These are phyloP conservation scores for Spea multiplicata DNA, from an alignment of 2,113 vertebrate genomes.

Conservation along the genomic window DNA sequence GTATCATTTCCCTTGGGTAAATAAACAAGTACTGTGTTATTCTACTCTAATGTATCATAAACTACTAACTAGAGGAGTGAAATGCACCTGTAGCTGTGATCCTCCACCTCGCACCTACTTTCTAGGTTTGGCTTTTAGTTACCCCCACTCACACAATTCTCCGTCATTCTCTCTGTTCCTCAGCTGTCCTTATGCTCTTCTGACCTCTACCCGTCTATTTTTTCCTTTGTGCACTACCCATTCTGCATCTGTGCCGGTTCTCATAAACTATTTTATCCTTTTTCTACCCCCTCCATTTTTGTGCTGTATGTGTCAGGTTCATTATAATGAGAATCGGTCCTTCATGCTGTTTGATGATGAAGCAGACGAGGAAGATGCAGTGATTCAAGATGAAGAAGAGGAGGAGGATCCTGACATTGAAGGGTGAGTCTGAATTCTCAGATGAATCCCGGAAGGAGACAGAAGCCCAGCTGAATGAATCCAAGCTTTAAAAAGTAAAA, in stretches of 20 bases:
- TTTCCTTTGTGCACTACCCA: neutral
- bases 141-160: too few species aligned
- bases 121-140: too few species aligned
- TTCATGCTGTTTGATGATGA: constrained; percentile 81
- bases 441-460: neutral
- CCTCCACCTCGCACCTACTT: neutral
- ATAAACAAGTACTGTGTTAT: neutral
- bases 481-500: too few species aligned
- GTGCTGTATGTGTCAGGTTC: constrained; percentile 55
- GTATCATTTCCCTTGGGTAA: neutral
- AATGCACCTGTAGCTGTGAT: neutral
- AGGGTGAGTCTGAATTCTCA: neutral
- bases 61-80: neutral
- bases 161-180: neutral
- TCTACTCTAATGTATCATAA: neutral
- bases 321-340: constrained; percentile 72
- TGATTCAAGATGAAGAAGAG: constrained; percentile 61
- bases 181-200: neutral
- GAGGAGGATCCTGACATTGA: constrained; percentile 65
- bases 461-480: too few species aligned
- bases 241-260: neutral
- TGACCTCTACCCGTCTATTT: neutral
- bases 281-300: neutral
- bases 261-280: neutral
- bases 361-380: constrained; percentile 60